Percentiles rank a stretch among this genome's conserved stretches.
Conservation (phyloP, 1,140 invertebrate genomes). For the Lordiphosa collinella region DNA sequence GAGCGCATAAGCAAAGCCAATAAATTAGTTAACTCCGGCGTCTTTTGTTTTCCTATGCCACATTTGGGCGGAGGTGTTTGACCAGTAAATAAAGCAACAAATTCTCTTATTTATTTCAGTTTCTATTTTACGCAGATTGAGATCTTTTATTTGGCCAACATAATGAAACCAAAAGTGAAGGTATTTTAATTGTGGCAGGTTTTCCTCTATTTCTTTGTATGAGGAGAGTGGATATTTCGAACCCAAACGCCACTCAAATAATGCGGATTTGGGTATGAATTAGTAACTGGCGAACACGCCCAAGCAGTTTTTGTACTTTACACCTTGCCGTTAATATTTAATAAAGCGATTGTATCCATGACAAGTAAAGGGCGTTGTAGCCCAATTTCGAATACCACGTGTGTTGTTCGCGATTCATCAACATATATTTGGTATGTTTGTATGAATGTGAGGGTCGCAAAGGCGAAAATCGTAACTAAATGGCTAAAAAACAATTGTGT, state of each 20-base stretch:
- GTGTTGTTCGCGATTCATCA: too few relatives aligned
- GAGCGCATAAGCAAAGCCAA: constrained; percentile 45
- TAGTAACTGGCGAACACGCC: constrained; percentile 13
- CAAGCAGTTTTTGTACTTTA: constrained; percentile 11
- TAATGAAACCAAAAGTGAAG: constrained; percentile 56
- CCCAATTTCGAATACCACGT: too few relatives aligned
- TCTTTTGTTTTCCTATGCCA: constrained; percentile 43
- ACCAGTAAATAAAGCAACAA: constrained; percentile 33
- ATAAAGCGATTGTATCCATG: constrained; percentile 4
- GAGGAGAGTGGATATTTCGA: constrained; percentile 3
- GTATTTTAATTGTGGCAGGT: constrained; percentile 56
- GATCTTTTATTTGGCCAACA: constrained; percentile 51
- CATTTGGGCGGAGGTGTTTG: constrained; percentile 54
- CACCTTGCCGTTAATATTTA: constrained; percentile 12
- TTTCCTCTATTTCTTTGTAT: constrained; percentile 30
- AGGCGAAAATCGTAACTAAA: too few relatives aligned
- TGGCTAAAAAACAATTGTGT: too few relatives aligned
- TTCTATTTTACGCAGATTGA: constrained; percentile 43
- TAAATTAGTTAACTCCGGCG: constrained; percentile 41
- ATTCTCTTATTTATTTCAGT: constrained; percentile 48
- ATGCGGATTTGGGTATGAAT: constrained; percentile 8
- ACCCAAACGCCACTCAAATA: constrained; percentile 8
- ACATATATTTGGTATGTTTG: too few relatives aligned
- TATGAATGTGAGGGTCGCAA: too few relatives aligned
- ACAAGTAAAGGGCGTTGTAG: constrained; percentile 7